Conservation (phyloP, 23 tunicate genomes). For the Halocynthia aurantium region DNA sequence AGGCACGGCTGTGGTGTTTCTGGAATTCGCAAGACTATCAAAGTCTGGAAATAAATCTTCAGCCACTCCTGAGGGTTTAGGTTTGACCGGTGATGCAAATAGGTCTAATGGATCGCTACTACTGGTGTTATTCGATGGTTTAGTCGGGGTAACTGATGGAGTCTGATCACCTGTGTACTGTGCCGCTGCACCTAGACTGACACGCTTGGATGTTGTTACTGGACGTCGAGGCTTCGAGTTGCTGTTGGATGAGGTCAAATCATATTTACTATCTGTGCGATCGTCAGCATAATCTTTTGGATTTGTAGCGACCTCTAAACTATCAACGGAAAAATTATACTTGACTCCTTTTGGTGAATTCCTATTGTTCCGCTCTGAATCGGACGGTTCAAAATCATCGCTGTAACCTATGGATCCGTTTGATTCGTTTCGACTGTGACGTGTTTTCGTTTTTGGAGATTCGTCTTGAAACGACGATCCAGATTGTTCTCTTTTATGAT, state of each 20-base stretch:
- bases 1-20: neutral
- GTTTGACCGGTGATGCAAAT: conserved; percentile 43
- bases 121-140: neutral
- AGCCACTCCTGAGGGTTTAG: neutral
- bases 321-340: conserved; percentile 17
- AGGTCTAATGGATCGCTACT: conserved; percentile 42
- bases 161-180: conserved; percentile 68
- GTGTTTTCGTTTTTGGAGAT: conserved; percentile 3
- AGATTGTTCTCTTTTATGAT: neutral
- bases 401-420: conserved; percentile 51
- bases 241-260: conserved; percentile 16
- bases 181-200: conserved; percentile 81
- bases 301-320: neutral
- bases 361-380: conserved; percentile 26
- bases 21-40: conserved; percentile 11
- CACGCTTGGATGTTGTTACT: conserved; percentile 23
- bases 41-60: conserved; percentile 13
- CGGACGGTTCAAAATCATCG: conserved; percentile 71
- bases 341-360: conserved; percentile 14
- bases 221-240: conserved; percentile 2
- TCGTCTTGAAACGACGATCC: conserved; percentile 8
- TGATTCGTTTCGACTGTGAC: conserved; percentile 21
- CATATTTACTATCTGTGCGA: conserved; percentile 14
- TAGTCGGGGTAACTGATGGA: conserved; percentile 6
- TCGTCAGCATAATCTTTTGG: conserved; percentile 34